Evolutionary conservation across 1,140 invertebrate genomes (phyloP), one percentile per base, ranked within the genome.

Genomic region (Pseudomyrmex concolor): DNA sequence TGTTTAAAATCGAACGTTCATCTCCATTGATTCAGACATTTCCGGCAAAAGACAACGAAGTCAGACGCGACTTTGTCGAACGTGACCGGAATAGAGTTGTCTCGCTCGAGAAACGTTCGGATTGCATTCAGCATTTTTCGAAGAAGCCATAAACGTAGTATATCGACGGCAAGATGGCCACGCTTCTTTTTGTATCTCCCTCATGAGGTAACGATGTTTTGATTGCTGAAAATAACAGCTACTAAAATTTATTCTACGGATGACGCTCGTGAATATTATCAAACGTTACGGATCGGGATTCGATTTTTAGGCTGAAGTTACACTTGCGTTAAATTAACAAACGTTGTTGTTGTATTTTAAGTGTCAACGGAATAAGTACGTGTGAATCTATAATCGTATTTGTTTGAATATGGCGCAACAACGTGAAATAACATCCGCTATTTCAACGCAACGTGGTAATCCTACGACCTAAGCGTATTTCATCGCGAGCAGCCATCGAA

Each of bases 11-110:
- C 5, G 5, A 34, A 15, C 25, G 17, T 48, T 12, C 9, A 43
- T 50, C 12, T 2, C 43, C n/a, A 71, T 84, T 86, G 70, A 84
- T 71, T 88, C 74, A 51, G 59, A 76, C 60, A 72, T 88, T 87
- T 88, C 70, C 71, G 72, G 66, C 85, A 82, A 84, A 87, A 71
- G 81, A 84, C 81, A 74, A 87, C 57, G 73, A 86, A 68, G 63
- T 59, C 51, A 81, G 66, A 73, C 68, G 50, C 50, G 48, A 80
- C 73, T 86, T 86, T 87, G 80, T 10, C 57, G 81, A 63, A 87
- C 86, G 86, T 87, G 86, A 63, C 43, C 9, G 9, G 85, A 87
- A 77, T 87, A 15, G 22, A 67, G 77, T 66, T 22, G 9, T 68
- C 48, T 19, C 17, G n/a, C 22, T 22, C 10, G 34, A 51, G 68